Evolutionary conservation across 2,113 vertebrate genomes (phyloP).

Genomic region (Cynocephalus volans): DNA sequence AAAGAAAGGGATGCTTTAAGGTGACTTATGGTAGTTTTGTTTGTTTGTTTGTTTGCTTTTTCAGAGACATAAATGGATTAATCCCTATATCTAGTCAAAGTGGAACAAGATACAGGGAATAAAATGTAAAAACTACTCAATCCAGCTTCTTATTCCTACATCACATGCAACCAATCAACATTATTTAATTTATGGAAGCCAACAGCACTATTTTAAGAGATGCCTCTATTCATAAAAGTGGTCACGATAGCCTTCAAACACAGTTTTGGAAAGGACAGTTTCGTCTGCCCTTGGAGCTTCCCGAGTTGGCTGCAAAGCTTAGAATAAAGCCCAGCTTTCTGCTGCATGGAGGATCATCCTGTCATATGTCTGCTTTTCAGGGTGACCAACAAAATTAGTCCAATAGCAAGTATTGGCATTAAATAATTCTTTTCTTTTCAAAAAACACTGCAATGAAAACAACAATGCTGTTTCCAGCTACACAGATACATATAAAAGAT

Average conservation of each 20-base stretch:
- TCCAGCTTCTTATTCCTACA: slow-evolving; percentile 28
- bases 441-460: slow-evolving; percentile 70
- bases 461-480: slow-evolving; percentile 24
- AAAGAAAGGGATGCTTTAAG: neutral
- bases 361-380: neutral
- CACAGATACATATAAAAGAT: slow-evolving; percentile 4
- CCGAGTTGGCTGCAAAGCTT: neutral
- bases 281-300: neutral
- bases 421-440: neutral
- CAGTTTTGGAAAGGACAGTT: neutral
- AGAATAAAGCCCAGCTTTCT: neutral
- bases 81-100: slow-evolving; percentile 43
- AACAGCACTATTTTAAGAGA: slow-evolving; percentile 11
- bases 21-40: neutral
- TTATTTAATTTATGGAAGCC: slow-evolving; percentile 51
- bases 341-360: neutral
- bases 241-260: slow-evolving; percentile 11
- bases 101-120: slow-evolving; percentile 57
- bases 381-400: neutral
- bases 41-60: neutral
- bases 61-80: slow-evolving; percentile 40
- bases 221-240: slow-evolving; percentile 33
- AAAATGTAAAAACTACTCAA: slow-evolving; percentile 54
- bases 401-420: neutral
- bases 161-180: slow-evolving; percentile 19